These are phyloP conservation scores for Perizoma affinitatum DNA, from an alignment of 2,888 invertebrate species.

Conservation along the genomic window DNA sequence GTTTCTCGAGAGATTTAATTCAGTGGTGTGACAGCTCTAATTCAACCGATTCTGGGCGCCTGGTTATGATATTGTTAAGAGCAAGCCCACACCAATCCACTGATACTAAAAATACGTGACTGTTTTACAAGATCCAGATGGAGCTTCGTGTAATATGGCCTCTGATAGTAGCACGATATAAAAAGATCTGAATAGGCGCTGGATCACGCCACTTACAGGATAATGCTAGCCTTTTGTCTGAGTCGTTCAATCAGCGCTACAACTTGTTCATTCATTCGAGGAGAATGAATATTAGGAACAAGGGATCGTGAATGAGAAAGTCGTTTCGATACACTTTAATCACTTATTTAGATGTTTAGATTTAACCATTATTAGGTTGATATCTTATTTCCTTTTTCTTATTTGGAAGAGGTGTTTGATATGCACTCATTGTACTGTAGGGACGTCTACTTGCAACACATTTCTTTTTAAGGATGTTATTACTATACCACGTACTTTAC, in stretches of 20 bases:
- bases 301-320: constrained; percentile 45
- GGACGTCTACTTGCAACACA: no score
- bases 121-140: constrained; percentile 60
- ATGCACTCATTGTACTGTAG: no score
- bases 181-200: constrained; percentile 61
- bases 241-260: constrained; percentile 57
- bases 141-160: constrained; percentile 58
- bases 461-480: no score
- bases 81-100: constrained; percentile 55
- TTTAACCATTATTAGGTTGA: constrained; percentile 28
- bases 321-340: constrained; percentile 43
- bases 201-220: constrained; percentile 62
- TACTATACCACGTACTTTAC: no score
- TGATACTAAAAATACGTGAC: constrained; percentile 71
- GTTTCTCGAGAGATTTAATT: constrained; percentile 63
- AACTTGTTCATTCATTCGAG: constrained; percentile 52
- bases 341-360: constrained; percentile 37
- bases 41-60: constrained; percentile 44
- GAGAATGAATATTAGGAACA: constrained; percentile 52
- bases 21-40: constrained; percentile 43
- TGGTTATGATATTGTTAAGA: constrained; percentile 69
- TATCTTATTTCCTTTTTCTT: constrained; percentile 21
- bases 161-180: constrained; percentile 59
- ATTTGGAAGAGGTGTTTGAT: background rate
- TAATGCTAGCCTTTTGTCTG: constrained; percentile 67